These are phyloP conservation scores for Lycaena phlaeas DNA, from an alignment of 2,888 invertebrate species.

Conservation along the genomic window DNA sequence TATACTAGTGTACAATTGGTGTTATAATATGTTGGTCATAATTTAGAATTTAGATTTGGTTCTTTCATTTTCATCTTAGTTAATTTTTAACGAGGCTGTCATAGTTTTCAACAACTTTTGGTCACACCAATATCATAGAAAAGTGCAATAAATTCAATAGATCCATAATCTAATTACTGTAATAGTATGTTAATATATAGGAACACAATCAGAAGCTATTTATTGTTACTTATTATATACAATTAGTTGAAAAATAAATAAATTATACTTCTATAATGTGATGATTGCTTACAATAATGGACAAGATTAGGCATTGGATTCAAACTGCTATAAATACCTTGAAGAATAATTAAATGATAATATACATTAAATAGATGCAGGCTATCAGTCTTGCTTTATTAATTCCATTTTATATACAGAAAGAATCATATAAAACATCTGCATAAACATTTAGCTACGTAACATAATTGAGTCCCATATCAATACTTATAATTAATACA, in stretches of 20 bases:
- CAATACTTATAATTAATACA: slow-evolving; percentile 58
- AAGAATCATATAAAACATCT: slow-evolving; percentile 37
- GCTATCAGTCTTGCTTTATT: slow-evolving; percentile 61
- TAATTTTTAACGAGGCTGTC: slow-evolving; percentile 2
- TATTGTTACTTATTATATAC: slow-evolving; percentile 32
- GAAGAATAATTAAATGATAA: slow-evolving; percentile 11
- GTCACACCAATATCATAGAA: neutral
- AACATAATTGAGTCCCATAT: slow-evolving; percentile 69
- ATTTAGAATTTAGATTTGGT: no score
- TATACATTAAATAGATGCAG: slow-evolving; percentile 29
- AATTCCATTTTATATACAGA: slow-evolving; percentile 56
- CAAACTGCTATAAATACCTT: slow-evolving; percentile 17
- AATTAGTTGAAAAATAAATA: slow-evolving; percentile 56
- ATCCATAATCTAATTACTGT: slow-evolving; percentile 1
- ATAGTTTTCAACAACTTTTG: neutral
- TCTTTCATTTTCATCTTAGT: no score
- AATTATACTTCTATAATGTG: slow-evolving; percentile 57
- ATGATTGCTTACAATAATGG: slow-evolving; percentile 55
- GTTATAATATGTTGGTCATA: no score
- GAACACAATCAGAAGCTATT: slow-evolving; percentile 28
- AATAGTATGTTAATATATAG: slow-evolving; percentile 19
- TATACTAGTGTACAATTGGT: no score
- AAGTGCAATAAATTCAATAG: neutral
- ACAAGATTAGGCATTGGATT: slow-evolving; percentile 66
- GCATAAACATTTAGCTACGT: slow-evolving; percentile 57